Conservation (phyloP, 1,140 invertebrate species). For the Atta texana region DNA sequence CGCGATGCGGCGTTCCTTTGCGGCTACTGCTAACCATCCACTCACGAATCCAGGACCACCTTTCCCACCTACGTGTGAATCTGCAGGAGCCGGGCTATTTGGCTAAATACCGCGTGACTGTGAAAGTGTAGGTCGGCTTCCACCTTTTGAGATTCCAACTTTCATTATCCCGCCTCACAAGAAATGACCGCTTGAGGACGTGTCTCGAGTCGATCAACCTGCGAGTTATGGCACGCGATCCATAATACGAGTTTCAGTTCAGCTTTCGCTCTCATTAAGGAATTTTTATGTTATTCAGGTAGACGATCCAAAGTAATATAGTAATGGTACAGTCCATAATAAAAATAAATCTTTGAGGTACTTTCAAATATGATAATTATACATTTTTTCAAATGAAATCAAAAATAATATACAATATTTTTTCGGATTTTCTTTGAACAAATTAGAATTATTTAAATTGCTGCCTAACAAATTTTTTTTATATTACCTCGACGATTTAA, state of each 20-base stretch:
- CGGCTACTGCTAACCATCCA: constrained; percentile 27
- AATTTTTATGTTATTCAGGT: constrained; percentile 28
- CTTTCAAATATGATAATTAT: background rate
- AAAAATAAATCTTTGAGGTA: background rate
- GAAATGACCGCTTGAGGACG: constrained; percentile 46
- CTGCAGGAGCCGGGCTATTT: constrained; percentile 13
- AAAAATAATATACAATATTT: background rate
- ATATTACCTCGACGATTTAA: constrained; percentile 10
- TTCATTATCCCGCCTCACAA: constrained; percentile 65
- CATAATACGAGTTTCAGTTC: background rate
- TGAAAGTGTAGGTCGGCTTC: constrained; percentile 32
- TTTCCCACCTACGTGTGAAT: constrained; percentile 49
- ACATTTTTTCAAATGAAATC: background rate
- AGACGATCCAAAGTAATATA: background rate
- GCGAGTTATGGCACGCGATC: constrained; percentile 61
- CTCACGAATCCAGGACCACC: constrained; percentile 21
- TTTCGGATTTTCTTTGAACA: background rate
- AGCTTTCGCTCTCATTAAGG: constrained; percentile 20
- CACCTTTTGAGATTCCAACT: constrained; percentile 58
- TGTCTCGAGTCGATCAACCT: constrained; percentile 54
- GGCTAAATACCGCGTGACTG: constrained; percentile 56
- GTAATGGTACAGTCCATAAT: background rate
- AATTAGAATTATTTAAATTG: constrained; percentile 3
- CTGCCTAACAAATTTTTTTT: background rate
- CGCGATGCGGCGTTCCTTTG: constrained; percentile 55